Percentiles rank a stretch among this genome's conserved stretches.
phyloP scores from a whole-genome alignment of 1,140 invertebrate genomes.

The Drosophila miranda region DNA sequence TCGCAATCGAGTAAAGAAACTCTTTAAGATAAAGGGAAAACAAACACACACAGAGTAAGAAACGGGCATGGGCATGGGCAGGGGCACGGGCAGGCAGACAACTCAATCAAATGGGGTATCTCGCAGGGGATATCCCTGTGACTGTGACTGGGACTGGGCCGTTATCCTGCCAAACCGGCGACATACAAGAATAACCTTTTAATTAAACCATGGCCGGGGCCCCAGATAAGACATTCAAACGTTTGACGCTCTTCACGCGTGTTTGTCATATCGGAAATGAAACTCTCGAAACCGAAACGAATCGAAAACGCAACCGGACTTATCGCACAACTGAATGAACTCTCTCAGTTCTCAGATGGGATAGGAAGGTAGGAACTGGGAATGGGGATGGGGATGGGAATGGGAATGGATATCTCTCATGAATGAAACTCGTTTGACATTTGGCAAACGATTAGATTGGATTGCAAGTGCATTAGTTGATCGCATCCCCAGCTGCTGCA shows the following conservation, averaged over 20 bases:
- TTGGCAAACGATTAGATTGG: constrained; percentile 74
- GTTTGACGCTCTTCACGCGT: constrained; percentile 72
- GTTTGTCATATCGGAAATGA: constrained; percentile 66
- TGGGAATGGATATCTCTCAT: constrained; percentile 26
- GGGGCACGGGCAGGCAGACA: constrained; percentile 16
- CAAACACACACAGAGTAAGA: constrained; percentile 8
- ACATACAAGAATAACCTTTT: constrained; percentile 81
- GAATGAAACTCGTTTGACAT: constrained; percentile 69
- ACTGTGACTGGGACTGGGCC: constrained; percentile 1
- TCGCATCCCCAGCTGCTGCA: constrained; percentile 45
- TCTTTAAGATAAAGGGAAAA: constrained; percentile 66
- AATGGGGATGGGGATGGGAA: background rate
- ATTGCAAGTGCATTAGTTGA: constrained; percentile 69
- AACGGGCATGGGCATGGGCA: too few relatives aligned
- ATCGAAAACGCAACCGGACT: constrained; percentile 21
- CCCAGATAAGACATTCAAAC: constrained; percentile 43
- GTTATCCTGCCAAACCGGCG: constrained; percentile 42
- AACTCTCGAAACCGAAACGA: background rate
- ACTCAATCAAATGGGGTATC: constrained; percentile 53
- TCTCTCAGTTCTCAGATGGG: background rate
- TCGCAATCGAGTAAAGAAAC: constrained; percentile 39
- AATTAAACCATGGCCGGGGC: constrained; percentile 72
- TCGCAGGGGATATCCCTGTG: background rate
- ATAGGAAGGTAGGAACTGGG: constrained; percentile 11
- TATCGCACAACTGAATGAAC: constrained; percentile 31